phyloP scores from a whole-genome alignment of 2,113 vertebrate species.

The Forbesichthys agassizii region DNA sequence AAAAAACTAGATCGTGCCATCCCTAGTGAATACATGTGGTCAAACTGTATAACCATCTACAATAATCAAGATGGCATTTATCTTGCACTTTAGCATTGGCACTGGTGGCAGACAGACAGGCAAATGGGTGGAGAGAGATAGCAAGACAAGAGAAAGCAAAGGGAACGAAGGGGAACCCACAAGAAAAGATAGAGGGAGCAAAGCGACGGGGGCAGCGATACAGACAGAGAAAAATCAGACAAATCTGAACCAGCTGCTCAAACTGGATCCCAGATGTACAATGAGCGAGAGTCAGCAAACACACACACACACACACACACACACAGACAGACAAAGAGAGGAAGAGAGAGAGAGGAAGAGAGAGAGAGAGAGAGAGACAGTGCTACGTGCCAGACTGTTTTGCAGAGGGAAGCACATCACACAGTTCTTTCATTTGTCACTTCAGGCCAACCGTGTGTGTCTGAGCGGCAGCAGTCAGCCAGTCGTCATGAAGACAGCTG shows the following conservation, averaged over 20 bases:
- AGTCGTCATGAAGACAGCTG: too few species aligned
- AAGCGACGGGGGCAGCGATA: slow-evolving; percentile 30
- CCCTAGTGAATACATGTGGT: too few species aligned
- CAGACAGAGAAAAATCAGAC: slow-evolving; percentile 33
- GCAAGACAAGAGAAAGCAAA: neutral
- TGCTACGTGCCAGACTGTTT: too few species aligned
- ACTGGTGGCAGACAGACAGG: slow-evolving; percentile 19
- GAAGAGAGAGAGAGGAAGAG: slow-evolving; percentile 9
- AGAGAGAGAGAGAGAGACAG: neutral
- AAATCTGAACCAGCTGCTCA: slow-evolving; percentile 60
- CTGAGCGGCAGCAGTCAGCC: too few species aligned
- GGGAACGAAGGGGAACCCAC: slow-evolving; percentile 2
- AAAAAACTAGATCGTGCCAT: too few species aligned
- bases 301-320: slow-evolving; percentile 1
- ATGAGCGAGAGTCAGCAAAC: slow-evolving; percentile 16
- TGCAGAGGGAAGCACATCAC: too few species aligned
- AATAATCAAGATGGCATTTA: neutral
- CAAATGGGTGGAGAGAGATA: slow-evolving; percentile 12
- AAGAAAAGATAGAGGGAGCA: slow-evolving; percentile 4
- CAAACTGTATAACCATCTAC: too few species aligned
- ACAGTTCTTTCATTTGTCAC: too few species aligned
- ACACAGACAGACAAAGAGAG: neutral
- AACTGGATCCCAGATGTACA: slow-evolving; percentile 61
- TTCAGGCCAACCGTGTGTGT: too few species aligned
- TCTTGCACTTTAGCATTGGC: too few species aligned